These are phyloP conservation scores for Xiphophorus birchmanni DNA, from an alignment of 2,797 vertebrate genomes.

Conservation along the genomic window DNA sequence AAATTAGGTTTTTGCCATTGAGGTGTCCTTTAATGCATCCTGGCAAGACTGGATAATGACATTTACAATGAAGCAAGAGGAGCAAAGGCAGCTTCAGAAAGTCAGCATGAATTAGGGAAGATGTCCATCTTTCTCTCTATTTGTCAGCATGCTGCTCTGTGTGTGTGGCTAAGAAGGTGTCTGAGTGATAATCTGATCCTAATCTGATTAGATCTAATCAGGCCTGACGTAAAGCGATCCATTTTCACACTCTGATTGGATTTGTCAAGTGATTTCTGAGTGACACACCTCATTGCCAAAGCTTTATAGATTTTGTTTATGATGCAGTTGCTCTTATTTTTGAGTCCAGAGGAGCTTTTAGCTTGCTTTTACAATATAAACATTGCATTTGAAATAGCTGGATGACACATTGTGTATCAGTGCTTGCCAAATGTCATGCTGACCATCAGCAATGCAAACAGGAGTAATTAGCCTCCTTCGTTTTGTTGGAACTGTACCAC, in stretches of 20 bases:
- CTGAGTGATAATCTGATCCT: conserved; percentile 46
- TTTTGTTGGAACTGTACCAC: conserved; percentile 44
- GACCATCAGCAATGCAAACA: conserved; percentile 47
- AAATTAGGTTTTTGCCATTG: conserved; percentile 51
- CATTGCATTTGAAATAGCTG: conserved; percentile 6
- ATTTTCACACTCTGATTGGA: conserved; percentile 43
- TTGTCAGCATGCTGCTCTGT: conserved; percentile 1
- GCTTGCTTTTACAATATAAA: background rate
- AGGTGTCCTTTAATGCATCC: conserved; percentile 39
- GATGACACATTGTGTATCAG: background rate
- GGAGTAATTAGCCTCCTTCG: conserved; percentile 58
- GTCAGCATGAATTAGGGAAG: conserved; percentile 31
- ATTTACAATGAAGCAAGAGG: conserved; percentile 39
- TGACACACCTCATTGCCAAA: background rate
- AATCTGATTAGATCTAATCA: conserved; percentile 54
- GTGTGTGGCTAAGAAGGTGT: conserved; percentile 45
- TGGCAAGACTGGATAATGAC: conserved; percentile 54
- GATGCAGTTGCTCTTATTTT: background rate
- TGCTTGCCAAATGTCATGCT: conserved; percentile 34
- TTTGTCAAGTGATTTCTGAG: conserved; percentile 31
- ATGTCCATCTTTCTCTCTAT: conserved; percentile 9
- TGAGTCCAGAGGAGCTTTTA: background rate
- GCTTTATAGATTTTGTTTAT: background rate
- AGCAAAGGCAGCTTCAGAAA: conserved; percentile 27
- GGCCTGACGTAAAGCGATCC: conserved; percentile 45